phyloP scores from a whole-genome alignment of 2,113 vertebrate species.

The Pomatorhinus ruficollis region DNA sequence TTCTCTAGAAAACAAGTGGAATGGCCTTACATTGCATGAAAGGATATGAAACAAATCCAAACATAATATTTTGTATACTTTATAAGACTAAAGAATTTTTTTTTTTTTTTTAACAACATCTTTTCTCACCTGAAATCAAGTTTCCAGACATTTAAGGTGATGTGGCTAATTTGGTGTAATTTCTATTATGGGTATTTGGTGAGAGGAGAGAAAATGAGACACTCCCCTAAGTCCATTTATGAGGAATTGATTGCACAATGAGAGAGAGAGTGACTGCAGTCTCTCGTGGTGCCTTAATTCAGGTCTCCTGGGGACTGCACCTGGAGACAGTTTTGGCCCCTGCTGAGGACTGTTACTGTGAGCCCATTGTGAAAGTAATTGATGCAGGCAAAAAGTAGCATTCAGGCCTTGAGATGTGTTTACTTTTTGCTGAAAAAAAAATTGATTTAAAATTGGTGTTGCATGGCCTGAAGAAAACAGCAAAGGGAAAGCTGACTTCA shows the following conservation, averaged over 20 bases:
- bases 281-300: background rate
- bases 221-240: background rate
- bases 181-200: background rate
- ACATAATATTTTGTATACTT: background rate
- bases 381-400: background rate
- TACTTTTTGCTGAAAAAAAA: no score
- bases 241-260: background rate
- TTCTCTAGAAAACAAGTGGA: background rate
- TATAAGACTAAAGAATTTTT: background rate
- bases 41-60: background rate
- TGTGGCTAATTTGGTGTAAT: background rate
- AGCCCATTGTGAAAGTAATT: background rate
- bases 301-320: background rate
- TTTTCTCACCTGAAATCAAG: background rate
- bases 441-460: no score
- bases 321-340: background rate
- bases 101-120: background rate
- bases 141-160: background rate
- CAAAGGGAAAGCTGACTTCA: background rate
- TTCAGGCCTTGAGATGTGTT: background rate
- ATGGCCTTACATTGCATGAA: background rate
- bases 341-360: background rate
- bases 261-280: background rate
- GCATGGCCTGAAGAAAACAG: no score
- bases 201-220: background rate